Conservation (phyloP, 2,888 invertebrate genomes). For the Pegoplata infirma region DNA sequence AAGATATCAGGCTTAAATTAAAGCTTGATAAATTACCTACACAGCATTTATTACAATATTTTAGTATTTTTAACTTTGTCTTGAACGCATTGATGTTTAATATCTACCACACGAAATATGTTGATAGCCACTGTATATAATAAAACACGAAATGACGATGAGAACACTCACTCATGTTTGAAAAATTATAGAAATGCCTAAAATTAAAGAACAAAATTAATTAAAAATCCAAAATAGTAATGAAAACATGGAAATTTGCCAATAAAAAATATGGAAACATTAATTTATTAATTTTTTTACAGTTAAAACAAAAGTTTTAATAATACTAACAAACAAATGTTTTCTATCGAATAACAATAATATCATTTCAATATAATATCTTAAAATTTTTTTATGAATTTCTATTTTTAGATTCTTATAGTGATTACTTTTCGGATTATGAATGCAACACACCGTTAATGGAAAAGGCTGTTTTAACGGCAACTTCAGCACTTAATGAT, state of each 20-base stretch:
- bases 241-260: slow-evolving; percentile 37
- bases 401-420: slow-evolving; percentile 73
- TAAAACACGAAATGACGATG: slow-evolving; percentile 10
- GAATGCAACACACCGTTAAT: slow-evolving; percentile 91
- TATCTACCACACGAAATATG: no score
- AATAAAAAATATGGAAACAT: slow-evolving; percentile 29
- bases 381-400: neutral
- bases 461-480: slow-evolving; percentile 85
- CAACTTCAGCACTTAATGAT: slow-evolving; percentile 89
- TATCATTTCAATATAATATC: neutral
- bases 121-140: no score
- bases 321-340: slow-evolving; percentile 35
- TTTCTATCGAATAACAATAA: slow-evolving; percentile 17
- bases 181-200: neutral
- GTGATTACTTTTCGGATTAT: slow-evolving; percentile 79
- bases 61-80: no score
- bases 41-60: no score
- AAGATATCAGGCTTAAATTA: no score
- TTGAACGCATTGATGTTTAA: no score
- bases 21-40: no score
- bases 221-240: slow-evolving; percentile 2
- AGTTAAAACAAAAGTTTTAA: neutral
- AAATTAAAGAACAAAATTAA: neutral
- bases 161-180: neutral
- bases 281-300: neutral